Base-by-base conservation (phyloP, 2,888 invertebrate genomes). In the Tinea pellionella region DNA sequence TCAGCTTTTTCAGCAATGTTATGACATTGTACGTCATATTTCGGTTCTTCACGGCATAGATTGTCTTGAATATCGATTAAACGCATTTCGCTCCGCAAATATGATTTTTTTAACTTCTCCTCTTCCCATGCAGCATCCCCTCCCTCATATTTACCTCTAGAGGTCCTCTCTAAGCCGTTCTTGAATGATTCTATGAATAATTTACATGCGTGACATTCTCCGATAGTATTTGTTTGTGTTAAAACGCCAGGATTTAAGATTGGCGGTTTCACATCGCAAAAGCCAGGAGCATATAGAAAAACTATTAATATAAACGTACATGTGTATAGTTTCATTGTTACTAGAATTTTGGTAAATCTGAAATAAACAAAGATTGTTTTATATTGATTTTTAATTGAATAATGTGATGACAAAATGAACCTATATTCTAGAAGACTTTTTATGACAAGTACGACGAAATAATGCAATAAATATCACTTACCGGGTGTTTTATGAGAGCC, bases 111-210 rank as follows among this genome's bases (percentile, higher is more conserved):
- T 60, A 95, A 79, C 67, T 95, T 95, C 70, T 95, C 92, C 75
- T 96, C 95, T 74, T 97, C 97, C 96, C 97, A 97, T 4, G 95
- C 96, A 0, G 96, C 91, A 75, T 97, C 97, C 0, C 97, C 97
- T 2, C 97, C 97, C 68, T 95, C 97, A 79, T 94, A 96, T 76
- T 96, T 96, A 11, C 94, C 94, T 67, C 95, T 90, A n/a, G 92
- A 87, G 0, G 97, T 97, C 65, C 90, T 89, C 63, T 93, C 92
- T 64, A 97, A 82, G 1, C 96, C 96, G 91, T 90, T 90, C 72
- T 91, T 90, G 69, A 96, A 95, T 0, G 95, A 95, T 30, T 92
- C 90, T 2, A 92, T 89, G 60, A 95, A 89, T 64, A 90, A 73
- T 72, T 89, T 92, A 73, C 96, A 96, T 0, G 94, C 91, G 68